Base-by-base conservation (phyloP, 2,888 invertebrate genomes). In the Dynastes hyllus region DNA sequence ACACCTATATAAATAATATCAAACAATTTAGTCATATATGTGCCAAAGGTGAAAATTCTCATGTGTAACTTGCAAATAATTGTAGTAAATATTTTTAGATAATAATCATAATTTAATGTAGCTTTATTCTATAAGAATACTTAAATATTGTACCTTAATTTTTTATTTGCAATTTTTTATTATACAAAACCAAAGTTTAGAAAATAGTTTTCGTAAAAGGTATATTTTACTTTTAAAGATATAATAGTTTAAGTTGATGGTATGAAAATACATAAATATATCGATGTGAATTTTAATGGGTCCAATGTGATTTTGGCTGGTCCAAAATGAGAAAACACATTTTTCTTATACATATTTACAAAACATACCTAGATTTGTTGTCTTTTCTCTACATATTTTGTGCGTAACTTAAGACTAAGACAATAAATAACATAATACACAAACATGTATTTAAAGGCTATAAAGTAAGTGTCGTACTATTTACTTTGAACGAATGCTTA, bases 261-360 rank as follows among this genome's bases (percentile, higher is more conserved):
- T 2, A 45, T 45, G 9, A 11, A 45, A 45, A 45, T 8, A 69
- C 11, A 51, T 27, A 51, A 27, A 45, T 69, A 63, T 32, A 69
- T 63, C 50, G 32, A 75, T 61, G 61, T 75, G 61, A 61, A 61
- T 29, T 75, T 63, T 29, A 45, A 50, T 79, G 81, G 80, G 80
- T 81, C 81, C 81, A 81, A 80, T 79, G 70, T 78, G 63, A 71
- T 78, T 83, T 83, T 82, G 82, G 83, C 83, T 82, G 83, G 83
- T 83, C 82, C 83, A 83, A 83, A 83, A 79, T 37, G 40, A 37
- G 66, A 76, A 51, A 51, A 53, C 29, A 66, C 29, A 67, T 76
- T 40, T 11, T 65, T 55, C 9, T 22, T 67, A 76, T 75, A 37
- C 16, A 51, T 53, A 69, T 22, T 16, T 58, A 27, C 51, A 69